Evolutionary conservation across 2,113 vertebrate species (phyloP).

Genomic region (Leptobrachium leishanense): DNA sequence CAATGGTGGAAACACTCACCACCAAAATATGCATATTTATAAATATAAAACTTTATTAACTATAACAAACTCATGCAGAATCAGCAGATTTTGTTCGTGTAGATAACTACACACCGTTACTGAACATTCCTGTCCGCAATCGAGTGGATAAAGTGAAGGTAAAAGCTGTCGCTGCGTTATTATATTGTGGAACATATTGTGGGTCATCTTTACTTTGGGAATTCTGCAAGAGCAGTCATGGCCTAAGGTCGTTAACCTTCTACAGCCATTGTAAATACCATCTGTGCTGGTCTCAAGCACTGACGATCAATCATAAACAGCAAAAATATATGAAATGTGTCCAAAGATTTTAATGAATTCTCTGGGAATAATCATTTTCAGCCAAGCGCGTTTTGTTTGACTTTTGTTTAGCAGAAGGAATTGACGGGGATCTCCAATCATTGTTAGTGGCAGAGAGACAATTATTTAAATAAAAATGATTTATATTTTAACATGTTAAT

Average conservation of each 20-base stretch:
- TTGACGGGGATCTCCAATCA: conserved; percentile 15
- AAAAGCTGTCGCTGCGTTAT: not conserved
- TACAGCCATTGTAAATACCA: conserved; percentile 28
- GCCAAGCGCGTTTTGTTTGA: not conserved
- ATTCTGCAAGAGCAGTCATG: not conserved
- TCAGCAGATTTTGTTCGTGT: too few species aligned
- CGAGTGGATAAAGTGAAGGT: too few species aligned
- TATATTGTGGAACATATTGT: not conserved
- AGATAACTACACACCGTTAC: too few species aligned
- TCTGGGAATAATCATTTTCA: conserved; percentile 35
- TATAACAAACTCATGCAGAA: too few species aligned
- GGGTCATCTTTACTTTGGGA: conserved; percentile 26
- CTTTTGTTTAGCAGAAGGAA: conserved; percentile 13
- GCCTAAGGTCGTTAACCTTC: conserved; percentile 31
- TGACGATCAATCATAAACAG: conserved; percentile 22
- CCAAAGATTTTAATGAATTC: conserved; percentile 27
- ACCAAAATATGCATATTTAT: too few species aligned
- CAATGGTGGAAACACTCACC: too few species aligned
- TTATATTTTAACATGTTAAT: conserved; percentile 17
- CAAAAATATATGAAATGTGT: conserved; percentile 40
- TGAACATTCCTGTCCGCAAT: too few species aligned
- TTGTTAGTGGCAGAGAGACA: conserved; percentile 12
- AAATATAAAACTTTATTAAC: too few species aligned
- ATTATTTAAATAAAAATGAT: conserved; percentile 45
- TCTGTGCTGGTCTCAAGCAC: conserved; percentile 18